Evolutionary conservation across 2,797 vertebrate genomes (phyloP).

Genomic region (Acanthurus tractus): DNA sequence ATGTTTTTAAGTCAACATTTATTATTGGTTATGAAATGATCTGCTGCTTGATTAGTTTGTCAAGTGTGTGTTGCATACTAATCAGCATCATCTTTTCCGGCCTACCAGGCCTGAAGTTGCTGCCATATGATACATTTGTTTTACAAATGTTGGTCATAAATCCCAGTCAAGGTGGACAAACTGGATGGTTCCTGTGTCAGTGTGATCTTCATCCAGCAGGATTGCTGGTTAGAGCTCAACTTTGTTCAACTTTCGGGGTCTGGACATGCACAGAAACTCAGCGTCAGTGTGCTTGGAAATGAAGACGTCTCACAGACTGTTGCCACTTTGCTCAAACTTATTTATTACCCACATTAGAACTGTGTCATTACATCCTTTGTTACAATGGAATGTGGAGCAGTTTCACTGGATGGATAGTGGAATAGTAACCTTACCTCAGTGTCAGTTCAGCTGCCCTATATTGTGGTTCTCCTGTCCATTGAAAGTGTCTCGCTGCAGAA

Average conservation of each 20-base stretch:
- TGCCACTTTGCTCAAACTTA: not conserved
- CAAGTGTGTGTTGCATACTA: not conserved
- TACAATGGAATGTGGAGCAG: not conserved
- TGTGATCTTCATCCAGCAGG: not conserved
- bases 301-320: not conserved
- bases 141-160: not conserved
- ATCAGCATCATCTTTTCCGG: not conserved
- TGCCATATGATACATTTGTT: not conserved
- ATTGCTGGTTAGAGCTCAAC: not conserved
- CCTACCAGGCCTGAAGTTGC: not conserved
- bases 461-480: not conserved
- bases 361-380: not conserved
- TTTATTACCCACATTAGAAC: not conserved
- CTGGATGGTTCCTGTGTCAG: not conserved
- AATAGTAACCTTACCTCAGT: not conserved
- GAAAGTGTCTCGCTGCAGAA: not conserved
- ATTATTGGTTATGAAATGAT: slow-evolving; percentile 7
- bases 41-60: slow-evolving; percentile 8
- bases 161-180: not conserved
- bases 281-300: not conserved
- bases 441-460: not conserved
- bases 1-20: slow-evolving; percentile 19
- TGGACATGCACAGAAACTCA: not conserved
- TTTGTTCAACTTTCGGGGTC: not conserved
- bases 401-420: not conserved